These are phyloP conservation scores for Tribolium madens DNA, from an alignment of 1,140 invertebrate species.

Conservation along the genomic window DNA sequence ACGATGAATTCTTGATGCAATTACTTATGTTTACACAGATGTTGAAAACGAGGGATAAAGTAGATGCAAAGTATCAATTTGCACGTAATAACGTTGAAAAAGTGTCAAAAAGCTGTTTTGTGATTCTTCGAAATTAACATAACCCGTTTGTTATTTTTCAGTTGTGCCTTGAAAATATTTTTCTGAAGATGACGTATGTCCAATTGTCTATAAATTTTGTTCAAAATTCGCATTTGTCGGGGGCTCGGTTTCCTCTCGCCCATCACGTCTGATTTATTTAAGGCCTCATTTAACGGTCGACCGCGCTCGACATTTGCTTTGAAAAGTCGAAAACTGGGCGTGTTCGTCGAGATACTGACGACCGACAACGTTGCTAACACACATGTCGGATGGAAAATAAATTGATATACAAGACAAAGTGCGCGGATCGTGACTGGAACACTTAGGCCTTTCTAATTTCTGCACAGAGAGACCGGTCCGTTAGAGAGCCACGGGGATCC, in stretches of 20 bases:
- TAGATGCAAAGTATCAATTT: too few relatives aligned
- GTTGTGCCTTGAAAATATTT: too few relatives aligned
- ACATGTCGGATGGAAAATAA: slow-evolving; percentile 40
- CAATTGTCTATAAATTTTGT: too few relatives aligned
- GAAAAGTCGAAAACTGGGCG: slow-evolving; percentile 39
- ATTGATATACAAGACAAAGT: slow-evolving; percentile 39
- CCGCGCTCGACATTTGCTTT: slow-evolving; percentile 36
- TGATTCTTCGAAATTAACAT: too few relatives aligned
- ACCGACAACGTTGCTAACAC: slow-evolving; percentile 36
- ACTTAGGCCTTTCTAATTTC: slow-evolving; percentile 44
- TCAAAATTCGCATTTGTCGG: not conserved
- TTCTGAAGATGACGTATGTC: too few relatives aligned
- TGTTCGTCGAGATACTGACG: slow-evolving; percentile 26
- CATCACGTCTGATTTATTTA: slow-evolving; percentile 28
- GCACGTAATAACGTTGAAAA: too few relatives aligned
- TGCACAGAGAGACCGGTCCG: slow-evolving; percentile 22
- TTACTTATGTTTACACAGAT: too few relatives aligned
- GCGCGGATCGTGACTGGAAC: slow-evolving; percentile 37
- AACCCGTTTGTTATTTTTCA: too few relatives aligned
- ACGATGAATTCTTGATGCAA: too few relatives aligned
- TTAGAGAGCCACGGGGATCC: slow-evolving; percentile 16
- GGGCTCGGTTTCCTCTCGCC: slow-evolving; percentile 5
- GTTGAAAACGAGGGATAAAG: too few relatives aligned
- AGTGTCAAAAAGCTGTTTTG: too few relatives aligned
- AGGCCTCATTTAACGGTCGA: slow-evolving; percentile 37